These are phyloP conservation scores for Talpa occidentalis DNA, from an alignment of 2,113 vertebrate genomes.

Conservation along the genomic window DNA sequence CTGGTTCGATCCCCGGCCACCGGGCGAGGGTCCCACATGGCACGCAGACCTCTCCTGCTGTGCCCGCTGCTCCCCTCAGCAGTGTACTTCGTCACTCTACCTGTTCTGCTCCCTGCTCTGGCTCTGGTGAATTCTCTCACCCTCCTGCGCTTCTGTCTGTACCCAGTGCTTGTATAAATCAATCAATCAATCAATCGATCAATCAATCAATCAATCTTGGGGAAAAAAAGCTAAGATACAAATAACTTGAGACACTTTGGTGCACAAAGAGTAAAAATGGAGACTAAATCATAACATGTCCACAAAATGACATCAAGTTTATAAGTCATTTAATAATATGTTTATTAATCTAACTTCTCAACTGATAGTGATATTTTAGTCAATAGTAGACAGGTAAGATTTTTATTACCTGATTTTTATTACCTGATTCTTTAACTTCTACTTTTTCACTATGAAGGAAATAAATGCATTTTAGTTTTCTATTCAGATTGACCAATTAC, in stretches of 20 bases:
- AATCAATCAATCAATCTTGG: too few relatives aligned
- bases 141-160: too few relatives aligned
- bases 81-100: too few relatives aligned
- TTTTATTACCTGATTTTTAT: slow-evolving; percentile 15
- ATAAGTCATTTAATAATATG: slow-evolving; percentile 12
- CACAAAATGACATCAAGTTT: background rate
- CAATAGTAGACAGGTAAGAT: background rate
- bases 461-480: background rate
- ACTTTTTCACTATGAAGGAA: background rate
- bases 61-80: too few relatives aligned
- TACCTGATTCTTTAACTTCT: background rate
- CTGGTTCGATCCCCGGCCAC: too few relatives aligned
- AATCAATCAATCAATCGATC: too few relatives aligned
- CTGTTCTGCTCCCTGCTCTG: too few relatives aligned
- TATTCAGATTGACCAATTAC: background rate
- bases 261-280: background rate
- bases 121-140: too few relatives aligned
- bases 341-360: background rate
- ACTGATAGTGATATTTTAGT: background rate
- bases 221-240: background rate
- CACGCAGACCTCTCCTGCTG: too few relatives aligned
- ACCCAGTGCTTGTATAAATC: too few relatives aligned
- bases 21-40: too few relatives aligned
- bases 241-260: background rate
- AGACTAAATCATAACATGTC: background rate